phyloP scores from a whole-genome alignment of 1,140 invertebrate genomes.

The Argopecten irradians region DNA sequence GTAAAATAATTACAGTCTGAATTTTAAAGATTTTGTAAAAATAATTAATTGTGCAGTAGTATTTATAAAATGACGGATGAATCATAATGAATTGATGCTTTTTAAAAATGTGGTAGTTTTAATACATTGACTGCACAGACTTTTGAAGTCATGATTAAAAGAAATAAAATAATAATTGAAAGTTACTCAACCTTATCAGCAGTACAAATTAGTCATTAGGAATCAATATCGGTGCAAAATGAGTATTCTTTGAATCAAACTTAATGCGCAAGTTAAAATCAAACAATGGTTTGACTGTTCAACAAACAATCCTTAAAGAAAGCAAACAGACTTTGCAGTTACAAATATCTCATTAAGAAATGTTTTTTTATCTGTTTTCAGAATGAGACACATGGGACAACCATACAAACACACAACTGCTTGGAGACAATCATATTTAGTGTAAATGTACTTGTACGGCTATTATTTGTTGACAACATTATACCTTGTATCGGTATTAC shows the following conservation, averaged over 20 bases:
- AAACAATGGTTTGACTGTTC: background rate
- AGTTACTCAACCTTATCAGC: background rate
- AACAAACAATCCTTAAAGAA: background rate
- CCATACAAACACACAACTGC: background rate
- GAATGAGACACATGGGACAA: background rate
- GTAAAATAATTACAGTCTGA: background rate
- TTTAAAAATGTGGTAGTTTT: background rate
- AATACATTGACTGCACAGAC: background rate
- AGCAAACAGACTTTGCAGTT: background rate
- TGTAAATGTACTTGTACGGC: too few species aligned
- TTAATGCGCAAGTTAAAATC: background rate
- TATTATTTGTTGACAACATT: background rate
- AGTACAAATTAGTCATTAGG: background rate
- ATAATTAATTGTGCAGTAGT: background rate
- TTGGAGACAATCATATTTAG: background rate
- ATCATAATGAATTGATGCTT: background rate
- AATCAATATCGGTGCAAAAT: conserved; percentile 18
- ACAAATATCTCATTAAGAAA: background rate
- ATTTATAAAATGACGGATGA: background rate
- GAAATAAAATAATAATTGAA: background rate
- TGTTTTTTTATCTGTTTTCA: background rate
- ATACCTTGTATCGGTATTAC: background rate
- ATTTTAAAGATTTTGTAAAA: background rate
- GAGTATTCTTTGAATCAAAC: background rate
- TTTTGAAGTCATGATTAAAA: background rate